A percentile compares a stretch with the other conserved stretches of the same genome.
Conservation (phyloP, 2,888 invertebrate species). For the Rutpela maculata region DNA sequence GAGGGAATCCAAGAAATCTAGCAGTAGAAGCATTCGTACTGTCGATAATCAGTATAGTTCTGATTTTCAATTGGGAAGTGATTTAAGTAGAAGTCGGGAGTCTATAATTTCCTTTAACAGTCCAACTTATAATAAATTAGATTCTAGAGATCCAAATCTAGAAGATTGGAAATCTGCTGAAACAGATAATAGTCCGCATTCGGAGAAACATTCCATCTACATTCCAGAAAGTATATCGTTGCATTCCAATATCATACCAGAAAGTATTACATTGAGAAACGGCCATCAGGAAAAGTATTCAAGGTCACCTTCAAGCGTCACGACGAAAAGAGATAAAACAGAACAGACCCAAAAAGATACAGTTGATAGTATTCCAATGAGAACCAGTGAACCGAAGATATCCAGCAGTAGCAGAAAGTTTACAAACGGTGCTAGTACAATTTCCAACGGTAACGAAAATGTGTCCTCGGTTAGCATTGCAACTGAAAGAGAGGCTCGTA, state of each 20-base stretch:
- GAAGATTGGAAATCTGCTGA: neutral
- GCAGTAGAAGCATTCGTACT: neutral
- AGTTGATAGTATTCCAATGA: neutral
- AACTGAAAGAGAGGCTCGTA: neutral
- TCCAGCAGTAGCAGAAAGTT: neutral
- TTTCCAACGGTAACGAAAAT: neutral
- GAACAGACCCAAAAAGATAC: neutral
- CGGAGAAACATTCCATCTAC: conserved; percentile 28
- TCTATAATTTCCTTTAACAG: conserved; percentile 49
- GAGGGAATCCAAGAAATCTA: neutral
- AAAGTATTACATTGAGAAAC: conserved; percentile 8
- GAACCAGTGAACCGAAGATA: neutral
- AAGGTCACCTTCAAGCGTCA: neutral
- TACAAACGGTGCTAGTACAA: neutral
- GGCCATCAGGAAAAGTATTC: neutral
- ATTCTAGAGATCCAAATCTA: neutral
- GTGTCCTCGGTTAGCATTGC: neutral
- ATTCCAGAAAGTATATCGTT: conserved; percentile 7
- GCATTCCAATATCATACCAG: conserved; percentile 43
- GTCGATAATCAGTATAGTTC: conserved; percentile 41
- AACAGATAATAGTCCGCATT: neutral
- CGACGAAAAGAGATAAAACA: neutral
- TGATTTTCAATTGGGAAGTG: conserved; percentile 48
- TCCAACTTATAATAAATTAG: conserved; percentile 36
- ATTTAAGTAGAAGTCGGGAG: conserved; percentile 41